Base-by-base conservation (phyloP, 2,113 vertebrate species). In the Dendropsophus ebraccatus region DNA sequence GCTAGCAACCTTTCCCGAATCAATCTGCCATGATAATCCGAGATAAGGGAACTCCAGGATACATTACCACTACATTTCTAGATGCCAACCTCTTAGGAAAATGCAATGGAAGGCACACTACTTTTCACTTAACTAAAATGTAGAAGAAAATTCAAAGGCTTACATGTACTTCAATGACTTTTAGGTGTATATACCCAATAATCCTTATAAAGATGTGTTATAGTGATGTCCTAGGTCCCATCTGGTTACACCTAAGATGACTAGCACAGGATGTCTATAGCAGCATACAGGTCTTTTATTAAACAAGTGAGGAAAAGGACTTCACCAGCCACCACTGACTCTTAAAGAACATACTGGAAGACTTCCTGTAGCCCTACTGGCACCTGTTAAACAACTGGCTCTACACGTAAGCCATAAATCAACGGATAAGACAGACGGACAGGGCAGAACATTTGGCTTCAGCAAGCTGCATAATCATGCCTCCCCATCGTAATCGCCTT, bases 281-380 rank as follows among this genome's bases (percentile, higher is more conserved):
- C 89, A 89, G 89, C 83, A 87, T 13, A 81, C 81, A 91, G 80
- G 81, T 56, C 76, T 81, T 47, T 74, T 82, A 88, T 80, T 82
- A 58, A n/a, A 86, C 50, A 72, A 58, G 79, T 81, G 0, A 2
- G 14, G 60, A 50, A 47, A 49, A 69, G 76, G 1, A 69, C 32
- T 17, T 67, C 79, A 35, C 7, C 78, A 91, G 89, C 80, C 58
- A 87, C 85, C 81, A 82, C 60, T 76, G 77, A 47, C 82, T 87
- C 56, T 85, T 32, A 50, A 47, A 89, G 65, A 79, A 87, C 77
- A 32, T 87, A 83, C 6, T 88, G 0, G 88, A 87, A 83, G 82
- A 79, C 88, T 89, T 77, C 70, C 87, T 88, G 82, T 89, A 88
- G 65, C 81, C 91, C 90, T 90, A 84, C 81, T 90, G 73, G 87